Evolutionary conservation across 2,888 invertebrate genomes (phyloP), one percentile per base, ranked within the genome.

Genomic region (Acrocyrtus sp.): DNA sequence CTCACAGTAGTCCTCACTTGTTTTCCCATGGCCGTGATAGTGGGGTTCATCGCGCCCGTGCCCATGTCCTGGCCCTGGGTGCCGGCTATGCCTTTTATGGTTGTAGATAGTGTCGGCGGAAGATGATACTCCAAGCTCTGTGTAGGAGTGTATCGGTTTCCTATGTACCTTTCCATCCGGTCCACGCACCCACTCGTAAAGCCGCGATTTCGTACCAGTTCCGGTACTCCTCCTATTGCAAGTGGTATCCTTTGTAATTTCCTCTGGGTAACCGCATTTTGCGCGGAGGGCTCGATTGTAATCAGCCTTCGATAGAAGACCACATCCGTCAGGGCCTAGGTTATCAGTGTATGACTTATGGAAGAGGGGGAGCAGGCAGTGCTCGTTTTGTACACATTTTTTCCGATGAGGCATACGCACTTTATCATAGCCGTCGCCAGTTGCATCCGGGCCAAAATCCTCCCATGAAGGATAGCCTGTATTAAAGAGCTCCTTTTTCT

Each of bases 361-460:
- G 19, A 72, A 75, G 10, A 56, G 56, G 3, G 75, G 75, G 3
- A 72, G 29, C 62, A 65, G 60, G 24, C 69, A 70, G 27, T 66
- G 47, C 10, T 27, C 15, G 41, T 57, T 63, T 29, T 51, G n/a
- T 3, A 50, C 21, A 48, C 62, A 69, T 1, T n/a, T n/a, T n/a
- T n/a, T n/a, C n/a, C n/a, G n/a, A n/a, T n/a, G n/a, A n/a, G n/a
- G n/a, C n/a, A n/a, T n/a, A n/a, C n/a, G n/a, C n/a, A n/a, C n/a
- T n/a, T n/a, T n/a, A n/a, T 62, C 51, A 2, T 12, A 6, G 5
- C 22, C 48, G 21, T 48, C 45, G 10, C 6, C n/a, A 19, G 10
- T 51, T n/a, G 21, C 0, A 19, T 3, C 10, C n/a, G 1, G 8
- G 21, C 15, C 26, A 8, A 21, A 15, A 15, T 24, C 34, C 43